Percentiles rank a stretch among this genome's conserved stretches.
These are phyloP conservation scores for Sigmodon hispidus DNA, from an alignment of 2,113 vertebrate genomes.

Conservation along the genomic window DNA sequence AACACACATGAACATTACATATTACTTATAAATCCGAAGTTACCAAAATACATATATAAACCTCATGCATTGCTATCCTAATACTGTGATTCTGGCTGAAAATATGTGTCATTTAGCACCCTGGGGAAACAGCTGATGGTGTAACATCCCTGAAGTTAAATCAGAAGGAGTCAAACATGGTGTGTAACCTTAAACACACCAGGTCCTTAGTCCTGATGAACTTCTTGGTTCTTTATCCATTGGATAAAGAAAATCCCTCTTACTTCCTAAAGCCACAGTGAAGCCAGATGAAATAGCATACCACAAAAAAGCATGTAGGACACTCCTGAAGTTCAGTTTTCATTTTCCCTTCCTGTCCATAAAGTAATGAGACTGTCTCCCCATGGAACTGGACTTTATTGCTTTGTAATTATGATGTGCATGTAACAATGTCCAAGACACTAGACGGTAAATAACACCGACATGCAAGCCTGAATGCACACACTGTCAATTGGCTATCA, in stretches of 20 bases:
- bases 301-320: not conserved
- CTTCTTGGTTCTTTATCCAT: not conserved
- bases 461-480: slow-evolving; percentile 35
- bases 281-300: slow-evolving; percentile 15
- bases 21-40: slow-evolving; percentile 24
- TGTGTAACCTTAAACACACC: not conserved
- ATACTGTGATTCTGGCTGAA: slow-evolving; percentile 53
- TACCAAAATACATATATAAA: slow-evolving; percentile 8
- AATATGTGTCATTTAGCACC: slow-evolving; percentile 51
- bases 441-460: slow-evolving; percentile 39
- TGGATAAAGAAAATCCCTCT: not conserved
- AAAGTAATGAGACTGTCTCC: slow-evolving; percentile 26
- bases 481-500: not conserved
- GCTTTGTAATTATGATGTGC: slow-evolving; percentile 62
- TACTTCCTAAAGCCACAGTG: not conserved
- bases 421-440: slow-evolving; percentile 53
- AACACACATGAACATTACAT: not conserved
- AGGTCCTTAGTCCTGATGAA: not conserved
- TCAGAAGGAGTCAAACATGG: slow-evolving; percentile 29
- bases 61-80: slow-evolving; percentile 50
- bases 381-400: not conserved
- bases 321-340: slow-evolving; percentile 2
- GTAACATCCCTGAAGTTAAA: slow-evolving; percentile 10
- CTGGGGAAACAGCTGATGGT: slow-evolving; percentile 46
- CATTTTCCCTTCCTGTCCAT: slow-evolving; percentile 30